Base-by-base conservation (phyloP, 23 tunicate species). In the Phallusia fumigata region DNA sequence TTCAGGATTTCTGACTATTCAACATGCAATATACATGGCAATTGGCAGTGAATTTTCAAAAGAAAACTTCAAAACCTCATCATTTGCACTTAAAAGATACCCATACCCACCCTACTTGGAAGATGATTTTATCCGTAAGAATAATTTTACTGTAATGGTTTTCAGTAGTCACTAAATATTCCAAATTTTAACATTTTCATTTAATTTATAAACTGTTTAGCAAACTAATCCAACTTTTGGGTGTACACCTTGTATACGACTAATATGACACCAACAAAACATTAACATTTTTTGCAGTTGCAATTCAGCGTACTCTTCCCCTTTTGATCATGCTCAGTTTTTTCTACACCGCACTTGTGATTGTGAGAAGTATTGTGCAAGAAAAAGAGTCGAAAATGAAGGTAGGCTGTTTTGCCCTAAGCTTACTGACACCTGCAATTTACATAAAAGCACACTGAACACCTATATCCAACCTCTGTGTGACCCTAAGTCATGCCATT, bases 321-420 rank as follows among this genome's bases (percentile, higher is more conserved):
- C 80, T 94, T 0, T 22, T 94, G 24, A 85, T 94, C 19, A 94
- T 94, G 98, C 74, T 94, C 35, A 94, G 98, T 79, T 94, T 89
- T 78, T 86, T 94, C 83, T 94, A 94, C 94, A 89, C 98, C 35
- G 65, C 90, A 28, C 65, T 89, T 73, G 65, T 83, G 18, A 89
- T 94, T 45, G 93, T 89, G 31, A 86, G 92, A 45, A 94, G 98
- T 73, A 84, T 94, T 65, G 98, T 94, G 13, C 90, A 85, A 13
- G 98, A 94, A 51, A 94, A 94, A 78, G 98, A 94, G 81, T 34
- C 88, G 16, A 89, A 87, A 81, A 44, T 94, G 88, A 94, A 94
- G 93, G 98, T 94, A 58, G 28, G 69, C 5, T 40, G 16, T 58
- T 22, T 51, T 15, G 15, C 15, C 18, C 15, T 18, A 51, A 15